A percentile compares a stretch with the other conserved stretches of the same genome.
Conservation (phyloP, 1,140 invertebrate genomes). For the Linepithema humile region DNA sequence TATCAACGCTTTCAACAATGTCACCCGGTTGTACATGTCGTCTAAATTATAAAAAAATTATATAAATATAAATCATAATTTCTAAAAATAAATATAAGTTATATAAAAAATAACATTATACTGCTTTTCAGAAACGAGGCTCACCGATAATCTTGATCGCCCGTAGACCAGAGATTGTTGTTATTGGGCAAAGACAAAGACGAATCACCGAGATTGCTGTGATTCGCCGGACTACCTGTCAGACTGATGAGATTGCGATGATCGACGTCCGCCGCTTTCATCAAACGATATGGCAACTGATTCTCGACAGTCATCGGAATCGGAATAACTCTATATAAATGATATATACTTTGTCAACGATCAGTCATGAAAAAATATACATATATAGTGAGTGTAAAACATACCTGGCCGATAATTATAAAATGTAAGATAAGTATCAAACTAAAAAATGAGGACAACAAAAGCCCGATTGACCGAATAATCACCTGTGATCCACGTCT, state of each 20-base stretch:
- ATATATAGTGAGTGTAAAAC: too few relatives aligned
- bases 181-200: slow-evolving; percentile 63
- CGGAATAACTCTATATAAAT: slow-evolving; percentile 77
- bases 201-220: slow-evolving; percentile 75
- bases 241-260: slow-evolving; percentile 93
- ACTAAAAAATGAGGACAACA: background rate
- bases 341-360: too few relatives aligned
- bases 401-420: background rate
- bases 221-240: slow-evolving; percentile 88
- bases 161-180: slow-evolving; percentile 78
- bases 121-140: background rate
- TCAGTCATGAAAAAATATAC: too few relatives aligned
- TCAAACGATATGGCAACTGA: slow-evolving; percentile 79
- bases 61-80: background rate
- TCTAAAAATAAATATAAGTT: background rate
- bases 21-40: slow-evolving; percentile 84
- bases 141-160: slow-evolving; percentile 83
- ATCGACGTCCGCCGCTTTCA: slow-evolving; percentile 88
- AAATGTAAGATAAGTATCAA: background rate
- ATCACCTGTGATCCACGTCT: slow-evolving; percentile 87
- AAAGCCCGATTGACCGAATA: background rate
- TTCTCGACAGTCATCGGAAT: slow-evolving; percentile 78
- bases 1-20: slow-evolving; percentile 88
- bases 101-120: background rate
- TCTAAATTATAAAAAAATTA: slow-evolving; percentile 66